phyloP scores from a whole-genome alignment of 2,797 vertebrate genomes.

The Crocidura indochinensis region DNA sequence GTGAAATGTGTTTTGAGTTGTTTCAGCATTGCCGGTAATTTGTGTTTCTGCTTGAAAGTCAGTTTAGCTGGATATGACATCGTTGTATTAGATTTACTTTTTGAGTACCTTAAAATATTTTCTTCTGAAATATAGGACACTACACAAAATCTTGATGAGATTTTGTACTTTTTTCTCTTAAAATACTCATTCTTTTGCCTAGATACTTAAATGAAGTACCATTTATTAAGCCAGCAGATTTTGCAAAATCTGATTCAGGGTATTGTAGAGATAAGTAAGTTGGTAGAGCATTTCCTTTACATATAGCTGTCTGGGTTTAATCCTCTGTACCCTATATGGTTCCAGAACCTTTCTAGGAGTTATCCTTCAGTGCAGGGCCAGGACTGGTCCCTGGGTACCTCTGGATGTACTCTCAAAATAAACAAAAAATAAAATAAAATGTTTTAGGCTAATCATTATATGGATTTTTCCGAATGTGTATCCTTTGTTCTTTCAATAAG shows the following conservation, averaged over 20 bases:
- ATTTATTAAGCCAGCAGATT: background rate
- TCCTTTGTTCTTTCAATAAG: too few relatives aligned
- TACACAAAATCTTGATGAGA: background rate
- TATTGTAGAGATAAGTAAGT: too few relatives aligned
- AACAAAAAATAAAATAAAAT: too few relatives aligned
- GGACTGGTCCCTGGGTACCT: too few relatives aligned
- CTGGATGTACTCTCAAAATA: too few relatives aligned
- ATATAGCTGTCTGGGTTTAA: too few relatives aligned
- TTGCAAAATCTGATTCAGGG: constrained; percentile 1
- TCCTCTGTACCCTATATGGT: too few relatives aligned
- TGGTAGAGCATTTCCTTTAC: too few relatives aligned
- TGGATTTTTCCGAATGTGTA: constrained; percentile 10
- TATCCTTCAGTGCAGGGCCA: too few relatives aligned
- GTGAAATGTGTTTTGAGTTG: background rate
- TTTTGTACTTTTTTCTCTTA: constrained; percentile 1
- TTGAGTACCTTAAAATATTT: background rate
- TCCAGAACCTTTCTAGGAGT: too few relatives aligned
- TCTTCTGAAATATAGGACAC: constrained; percentile 1
- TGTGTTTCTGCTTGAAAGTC: background rate
- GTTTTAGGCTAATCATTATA: background rate
- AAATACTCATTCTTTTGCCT: background rate
- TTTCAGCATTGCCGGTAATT: background rate
- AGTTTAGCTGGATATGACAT: background rate
- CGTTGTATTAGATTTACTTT: background rate
- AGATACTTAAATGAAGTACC: background rate